These are phyloP conservation scores for Paramuricea clavata DNA, from an alignment of 92 coral and sea anemone genomes.

Conservation along the genomic window DNA sequence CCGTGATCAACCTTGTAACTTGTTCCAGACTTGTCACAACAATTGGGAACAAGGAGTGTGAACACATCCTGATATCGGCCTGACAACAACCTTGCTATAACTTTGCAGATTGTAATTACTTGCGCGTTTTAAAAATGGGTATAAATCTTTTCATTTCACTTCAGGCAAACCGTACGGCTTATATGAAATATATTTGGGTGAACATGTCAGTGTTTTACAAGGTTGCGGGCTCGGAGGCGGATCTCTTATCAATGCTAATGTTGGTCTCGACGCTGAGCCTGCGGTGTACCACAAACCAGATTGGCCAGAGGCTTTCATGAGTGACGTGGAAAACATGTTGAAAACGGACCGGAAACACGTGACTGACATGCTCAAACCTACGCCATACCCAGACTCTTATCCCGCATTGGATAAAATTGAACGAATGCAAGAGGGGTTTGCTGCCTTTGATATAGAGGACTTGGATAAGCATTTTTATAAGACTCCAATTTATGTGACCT, in stretches of 20 bases:
- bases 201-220: constrained; percentile 67
- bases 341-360: constrained; percentile 60
- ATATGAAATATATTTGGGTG: constrained; percentile 59
- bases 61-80: no score
- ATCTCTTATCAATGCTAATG: constrained; percentile 76
- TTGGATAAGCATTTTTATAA: constrained; percentile 59
- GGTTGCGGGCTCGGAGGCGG: constrained; percentile 78
- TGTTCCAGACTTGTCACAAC: no score
- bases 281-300: constrained; percentile 58
- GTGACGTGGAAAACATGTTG: constrained; percentile 50
- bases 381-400: constrained; percentile 65
- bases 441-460: constrained; percentile 67
- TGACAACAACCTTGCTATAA: no score
- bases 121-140: no score
- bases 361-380: constrained; percentile 66
- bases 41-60: no score
- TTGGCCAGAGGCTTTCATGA: constrained; percentile 68
- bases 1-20: no score
- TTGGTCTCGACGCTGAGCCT: constrained; percentile 63
- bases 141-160: not conserved
- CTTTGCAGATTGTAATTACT: no score
- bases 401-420: constrained; percentile 54
- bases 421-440: constrained; percentile 39
- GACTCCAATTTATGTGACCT: constrained; percentile 71
- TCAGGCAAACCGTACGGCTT: constrained; percentile 59